phyloP scores from a whole-genome alignment of 2,888 invertebrate species.

The Hecatera dysodea region DNA sequence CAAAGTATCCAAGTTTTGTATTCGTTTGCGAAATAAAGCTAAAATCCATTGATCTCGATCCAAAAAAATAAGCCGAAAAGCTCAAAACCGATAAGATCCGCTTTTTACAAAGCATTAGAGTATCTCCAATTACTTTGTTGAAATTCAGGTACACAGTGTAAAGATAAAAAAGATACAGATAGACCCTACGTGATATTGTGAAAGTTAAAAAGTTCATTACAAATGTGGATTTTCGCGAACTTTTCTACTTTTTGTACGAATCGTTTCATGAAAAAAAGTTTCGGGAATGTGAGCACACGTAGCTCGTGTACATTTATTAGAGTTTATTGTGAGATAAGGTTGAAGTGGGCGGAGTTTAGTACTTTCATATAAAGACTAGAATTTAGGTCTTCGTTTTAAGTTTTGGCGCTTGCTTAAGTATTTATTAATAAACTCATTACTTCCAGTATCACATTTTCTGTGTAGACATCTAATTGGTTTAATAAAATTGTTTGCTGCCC shows the following conservation, averaged over 20 bases:
- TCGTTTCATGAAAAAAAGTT: conserved; percentile 54
- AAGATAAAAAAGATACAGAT: conserved; percentile 36
- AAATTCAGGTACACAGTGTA: conserved; percentile 26
- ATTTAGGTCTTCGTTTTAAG: not conserved
- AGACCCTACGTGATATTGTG: conserved; percentile 50
- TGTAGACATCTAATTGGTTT: not conserved
- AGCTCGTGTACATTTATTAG: conserved; percentile 33
- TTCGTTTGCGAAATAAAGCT: not conserved
- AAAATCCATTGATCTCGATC: conserved; percentile 10
- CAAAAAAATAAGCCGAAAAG: conserved; percentile 1
- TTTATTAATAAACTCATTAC: not conserved
- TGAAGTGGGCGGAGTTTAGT: not conserved
- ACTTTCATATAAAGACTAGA: conserved; percentile 8
- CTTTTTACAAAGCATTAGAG: conserved; percentile 10
- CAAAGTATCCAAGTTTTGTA: not conserved
- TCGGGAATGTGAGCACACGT: conserved; percentile 35
- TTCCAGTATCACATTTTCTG: not conserved
- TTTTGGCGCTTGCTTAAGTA: not conserved
- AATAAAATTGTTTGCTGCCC: too few species aligned
- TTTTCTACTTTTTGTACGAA: conserved; percentile 53
- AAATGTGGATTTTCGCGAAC: conserved; percentile 47
- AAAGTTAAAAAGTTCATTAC: conserved; percentile 65
- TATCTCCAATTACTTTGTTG: conserved; percentile 20
- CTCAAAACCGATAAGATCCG: conserved; percentile 13
- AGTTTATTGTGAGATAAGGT: conserved; percentile 13